Base-by-base conservation (phyloP, 2,888 invertebrate species). In the Caenorhabditis macrosperma region DNA sequence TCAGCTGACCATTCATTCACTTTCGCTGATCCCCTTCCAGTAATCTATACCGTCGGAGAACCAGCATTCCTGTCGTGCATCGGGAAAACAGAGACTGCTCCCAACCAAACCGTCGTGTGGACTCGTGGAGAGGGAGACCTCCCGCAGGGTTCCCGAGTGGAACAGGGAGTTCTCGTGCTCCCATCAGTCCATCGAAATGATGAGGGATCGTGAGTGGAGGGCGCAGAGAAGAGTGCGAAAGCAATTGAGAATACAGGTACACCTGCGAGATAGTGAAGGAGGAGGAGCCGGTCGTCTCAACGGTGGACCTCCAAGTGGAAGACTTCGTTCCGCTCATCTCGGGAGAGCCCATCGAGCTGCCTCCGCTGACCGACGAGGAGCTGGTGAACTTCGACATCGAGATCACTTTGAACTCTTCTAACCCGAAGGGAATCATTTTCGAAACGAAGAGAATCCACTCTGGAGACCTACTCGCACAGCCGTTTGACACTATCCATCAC, bases 311-410 rank as follows among this genome's bases (percentile, higher is more conserved):
- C 10, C 84, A 85, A 79, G 84, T 88, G 20, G 88, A 84, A 26
- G 88, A 88, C 54, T 88, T 83, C 66, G 82, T 89, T 12, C 89
- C 89, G 3, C 41, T 77, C 7, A 86, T 89, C 54, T 46, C 78
- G 15, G 89, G 89, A 15, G 78, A 80, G 5, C 72, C 84, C 15
- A 69, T 89, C 15, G 85, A 88, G 66, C 52, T 89, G 12, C 63
- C 83, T 5, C 88, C 89, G 1, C 46, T 89, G 26, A 79, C 78
- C 3, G 84, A 86, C 33, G 82, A 86, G 0, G 77, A 86, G 46
- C 71, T 88, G 57, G 67, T 78, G 5, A 67, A 85, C 9, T 64
- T 87, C 26, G 79, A 88, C 30, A 68, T 88, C 9, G 78, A 80
- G 17, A 46, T 88, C 33, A 85, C 85, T 24, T 15, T 88, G 10